phyloP scores from a whole-genome alignment of 2,113 vertebrate genomes.

The Tragulus kanchil region DNA sequence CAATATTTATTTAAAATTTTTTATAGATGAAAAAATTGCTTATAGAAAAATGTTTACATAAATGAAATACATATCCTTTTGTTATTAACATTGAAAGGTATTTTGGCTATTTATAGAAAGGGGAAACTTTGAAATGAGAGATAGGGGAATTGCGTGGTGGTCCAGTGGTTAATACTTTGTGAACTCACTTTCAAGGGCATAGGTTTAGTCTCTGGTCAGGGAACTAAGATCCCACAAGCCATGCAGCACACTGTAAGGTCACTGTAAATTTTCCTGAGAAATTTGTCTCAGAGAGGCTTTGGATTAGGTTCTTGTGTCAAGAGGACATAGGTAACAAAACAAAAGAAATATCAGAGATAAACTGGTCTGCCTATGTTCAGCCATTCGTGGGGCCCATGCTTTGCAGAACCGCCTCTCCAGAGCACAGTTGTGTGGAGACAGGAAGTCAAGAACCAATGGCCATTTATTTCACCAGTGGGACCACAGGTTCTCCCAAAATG shows the following conservation, averaged over 20 bases:
- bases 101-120: background rate
- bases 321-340: background rate
- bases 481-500: conserved; percentile 91
- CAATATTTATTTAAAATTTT: background rate
- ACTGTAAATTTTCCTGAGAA: background rate
- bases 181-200: background rate
- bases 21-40: background rate
- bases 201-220: background rate
- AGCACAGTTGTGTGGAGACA: conserved; percentile 87
- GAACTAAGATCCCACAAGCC: background rate
- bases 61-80: background rate
- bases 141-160: background rate
- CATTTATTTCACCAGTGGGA: conserved; percentile 91
- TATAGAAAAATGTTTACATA: background rate
- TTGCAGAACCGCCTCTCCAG: conserved; percentile 84
- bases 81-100: background rate
- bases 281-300: background rate
- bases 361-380: background rate
- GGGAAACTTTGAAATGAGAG: background rate
- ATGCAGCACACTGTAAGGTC: background rate
- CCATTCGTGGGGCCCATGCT: background rate
- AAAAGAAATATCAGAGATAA: background rate
- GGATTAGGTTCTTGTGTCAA: background rate
- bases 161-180: background rate
- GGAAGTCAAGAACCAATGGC: conserved; percentile 88